Base-by-base conservation (phyloP, 2,888 invertebrate genomes). In the Zele albiditarsus region DNA sequence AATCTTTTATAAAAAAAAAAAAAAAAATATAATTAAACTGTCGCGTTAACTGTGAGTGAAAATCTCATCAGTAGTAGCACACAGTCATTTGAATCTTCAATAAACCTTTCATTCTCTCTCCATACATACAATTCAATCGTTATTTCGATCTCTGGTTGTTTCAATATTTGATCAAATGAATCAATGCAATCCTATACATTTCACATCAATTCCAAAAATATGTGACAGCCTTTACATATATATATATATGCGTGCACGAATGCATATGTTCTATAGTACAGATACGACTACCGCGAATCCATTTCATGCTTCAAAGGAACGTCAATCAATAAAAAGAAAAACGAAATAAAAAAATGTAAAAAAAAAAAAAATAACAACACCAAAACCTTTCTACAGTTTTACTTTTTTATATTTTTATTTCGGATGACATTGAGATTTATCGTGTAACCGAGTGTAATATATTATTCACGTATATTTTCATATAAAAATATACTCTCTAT, bases 1-100 rank as follows among this genome's bases (percentile, higher is more conserved):
- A 66, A 46, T 27, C 46, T 23, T 46, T 20, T 10, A 42, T 28
- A 16, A 38, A 46, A 20, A 63, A n/a, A 63, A 10, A 63, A 5
- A 60, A 33, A 63, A 33, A 66, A 46, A 46, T 46, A 25, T 25
- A 66, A 66, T 66, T 66, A 66, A 66, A 66, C 66, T 66, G 66
- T 66, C 66, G 20, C 1, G 12, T 42, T 66, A 25, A 42, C 14
- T 25, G 28, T n/a, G 60, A 60, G 60, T 28, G 60, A 60, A 27
- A 60, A 27, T 27, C 28, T 60, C 60, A 60, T 60, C 53, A 23
- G 23, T 53, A 53, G 53, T 6, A 53, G n/a, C 16, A 46, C 46
- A 46, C 46, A 60, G 16, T 27, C 28, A 60, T 60, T 60, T 60
- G 60, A 60, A 27, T 60, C 60, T 60, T 60, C 60, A n/a, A 28